Evolutionary conservation across 2,888 invertebrate species (phyloP).

Genomic region (Callosobruchus maculatus): DNA sequence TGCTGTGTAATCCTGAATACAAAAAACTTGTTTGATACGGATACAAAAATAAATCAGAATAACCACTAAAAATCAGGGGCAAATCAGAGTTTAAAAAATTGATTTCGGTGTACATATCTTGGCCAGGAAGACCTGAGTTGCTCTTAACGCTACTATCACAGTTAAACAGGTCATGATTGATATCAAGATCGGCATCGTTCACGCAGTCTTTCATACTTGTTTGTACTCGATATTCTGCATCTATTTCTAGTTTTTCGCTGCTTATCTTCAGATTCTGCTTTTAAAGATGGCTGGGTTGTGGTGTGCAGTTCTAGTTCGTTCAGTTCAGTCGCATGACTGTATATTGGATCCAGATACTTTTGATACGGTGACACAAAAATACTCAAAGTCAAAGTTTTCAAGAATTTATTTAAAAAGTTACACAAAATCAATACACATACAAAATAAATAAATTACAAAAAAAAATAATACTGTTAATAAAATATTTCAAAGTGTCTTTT

Average conservation of each 20-base stretch:
- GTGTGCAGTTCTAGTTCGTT: conserved; percentile 72
- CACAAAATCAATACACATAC: conserved; percentile 22
- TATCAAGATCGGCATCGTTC: conserved; percentile 19
- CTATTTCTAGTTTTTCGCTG: too few relatives aligned
- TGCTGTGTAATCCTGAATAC: conserved; percentile 61
- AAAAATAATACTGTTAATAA: not conserved
- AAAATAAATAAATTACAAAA: conserved; percentile 12
- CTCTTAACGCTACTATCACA: conserved; percentile 20
- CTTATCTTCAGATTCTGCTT: conserved; percentile 9
- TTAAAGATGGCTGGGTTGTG: conserved; percentile 63
- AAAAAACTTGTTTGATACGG: conserved; percentile 48
- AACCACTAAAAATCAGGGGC: conserved; percentile 32
- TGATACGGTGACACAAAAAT: conserved; percentile 53
- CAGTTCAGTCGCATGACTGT: conserved; percentile 69
- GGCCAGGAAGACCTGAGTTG: not conserved
- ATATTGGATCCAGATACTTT: conserved; percentile 77
- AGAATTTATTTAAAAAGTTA: conserved; percentile 7
- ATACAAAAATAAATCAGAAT: conserved; percentile 41
- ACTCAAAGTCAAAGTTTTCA: conserved; percentile 5
- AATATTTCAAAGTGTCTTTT: conserved; percentile 13
- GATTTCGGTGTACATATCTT: too few relatives aligned
- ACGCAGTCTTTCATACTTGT: conserved; percentile 20
- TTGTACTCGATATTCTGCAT: too few relatives aligned
- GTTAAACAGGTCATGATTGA: conserved; percentile 21
- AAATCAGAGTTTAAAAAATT: too few relatives aligned